Evolutionary conservation across 2,113 vertebrate species (phyloP).

Genomic region (Eurypyga helias): DNA sequence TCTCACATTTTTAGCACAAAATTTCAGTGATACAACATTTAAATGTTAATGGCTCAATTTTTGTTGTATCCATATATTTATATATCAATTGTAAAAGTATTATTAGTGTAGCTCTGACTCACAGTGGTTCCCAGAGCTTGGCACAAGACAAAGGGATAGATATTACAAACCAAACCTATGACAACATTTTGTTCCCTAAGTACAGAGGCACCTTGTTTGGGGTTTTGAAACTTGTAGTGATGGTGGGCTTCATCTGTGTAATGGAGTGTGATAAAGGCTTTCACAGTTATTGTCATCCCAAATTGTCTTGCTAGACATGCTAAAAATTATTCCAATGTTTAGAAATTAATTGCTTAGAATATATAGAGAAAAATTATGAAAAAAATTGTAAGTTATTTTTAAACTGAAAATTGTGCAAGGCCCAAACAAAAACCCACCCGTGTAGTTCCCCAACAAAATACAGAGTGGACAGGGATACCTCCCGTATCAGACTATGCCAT

Average conservation of each 20-base stretch:
- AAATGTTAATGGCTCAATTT: background rate
- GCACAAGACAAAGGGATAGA: background rate
- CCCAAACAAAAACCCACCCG: accelerated
- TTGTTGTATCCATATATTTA: background rate
- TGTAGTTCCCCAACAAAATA: background rate
- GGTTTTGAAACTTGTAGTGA: background rate
- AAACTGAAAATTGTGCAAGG: accelerated
- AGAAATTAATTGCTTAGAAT: background rate
- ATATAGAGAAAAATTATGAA: background rate
- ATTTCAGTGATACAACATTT: background rate
- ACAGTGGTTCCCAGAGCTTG: background rate
- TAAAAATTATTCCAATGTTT: background rate
- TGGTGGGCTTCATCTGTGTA: background rate
- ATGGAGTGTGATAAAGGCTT: background rate
- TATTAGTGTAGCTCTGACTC: background rate
- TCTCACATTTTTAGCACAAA: background rate
- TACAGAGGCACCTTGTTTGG: accelerated
- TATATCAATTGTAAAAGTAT: background rate
- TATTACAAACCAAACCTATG: background rate
- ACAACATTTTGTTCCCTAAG: background rate
- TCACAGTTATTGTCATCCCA: background rate
- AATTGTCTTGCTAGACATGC: background rate
- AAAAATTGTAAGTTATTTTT: background rate
- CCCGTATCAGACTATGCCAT: background rate
- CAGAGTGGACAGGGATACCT: background rate